These are phyloP conservation scores for Karalla daura DNA, from an alignment of 2,797 vertebrate genomes.

Conservation along the genomic window DNA sequence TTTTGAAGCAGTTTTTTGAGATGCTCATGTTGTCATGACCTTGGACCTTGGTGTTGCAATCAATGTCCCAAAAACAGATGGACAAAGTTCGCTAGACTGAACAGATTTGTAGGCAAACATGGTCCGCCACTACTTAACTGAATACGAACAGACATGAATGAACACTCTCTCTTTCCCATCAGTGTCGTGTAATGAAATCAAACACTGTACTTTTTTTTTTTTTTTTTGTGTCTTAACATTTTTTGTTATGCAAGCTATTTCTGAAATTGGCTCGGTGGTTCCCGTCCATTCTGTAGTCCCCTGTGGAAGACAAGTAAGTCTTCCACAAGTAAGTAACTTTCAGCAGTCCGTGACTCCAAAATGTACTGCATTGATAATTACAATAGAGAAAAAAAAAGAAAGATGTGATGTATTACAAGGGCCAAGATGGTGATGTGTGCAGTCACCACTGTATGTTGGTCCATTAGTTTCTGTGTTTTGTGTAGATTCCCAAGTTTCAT, in stretches of 20 bases:
- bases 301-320: too few relatives aligned
- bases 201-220: slow-evolving; percentile 53
- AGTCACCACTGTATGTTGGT: too few relatives aligned
- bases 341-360: too few relatives aligned
- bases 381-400: too few relatives aligned
- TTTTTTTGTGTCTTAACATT: slow-evolving; percentile 35
- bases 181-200: slow-evolving; percentile 32
- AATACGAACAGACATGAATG: slow-evolving; percentile 46
- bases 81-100: slow-evolving; percentile 55
- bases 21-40: slow-evolving; percentile 25
- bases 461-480: too few relatives aligned
- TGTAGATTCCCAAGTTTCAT: too few relatives aligned
- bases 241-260: slow-evolving; percentile 17
- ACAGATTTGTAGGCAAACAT: slow-evolving; percentile 27
- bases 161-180: slow-evolving; percentile 21
- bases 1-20: background rate
- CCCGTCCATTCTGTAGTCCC: too few relatives aligned
- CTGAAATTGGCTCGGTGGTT: background rate
- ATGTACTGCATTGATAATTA: too few relatives aligned
- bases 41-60: slow-evolving; percentile 38
- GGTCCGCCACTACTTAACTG: background rate
- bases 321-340: too few relatives aligned
- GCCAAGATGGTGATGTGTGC: too few relatives aligned
- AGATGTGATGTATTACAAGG: too few relatives aligned
- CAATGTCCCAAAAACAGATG: slow-evolving; percentile 49